Base-by-base conservation (phyloP, 2,113 vertebrate species). In the Ceyx margarethae region DNA sequence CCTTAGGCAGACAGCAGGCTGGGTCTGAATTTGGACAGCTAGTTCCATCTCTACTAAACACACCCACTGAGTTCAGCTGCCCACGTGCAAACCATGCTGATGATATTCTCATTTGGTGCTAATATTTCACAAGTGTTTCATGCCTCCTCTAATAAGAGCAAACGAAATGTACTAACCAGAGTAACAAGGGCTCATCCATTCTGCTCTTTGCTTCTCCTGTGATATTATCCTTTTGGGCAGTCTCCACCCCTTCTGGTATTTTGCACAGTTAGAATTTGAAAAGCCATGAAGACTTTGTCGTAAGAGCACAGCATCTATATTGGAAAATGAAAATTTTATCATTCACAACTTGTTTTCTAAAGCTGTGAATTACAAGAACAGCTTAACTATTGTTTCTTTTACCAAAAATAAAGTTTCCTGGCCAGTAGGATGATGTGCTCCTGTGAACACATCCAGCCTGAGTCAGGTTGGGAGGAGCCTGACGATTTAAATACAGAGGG, bases 81-180 rank as follows among this genome's bases (percentile, higher is more conserved):
- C 97, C 93, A 86, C 85, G 66, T 95, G 86, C 92, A 94, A 95
- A 96, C 93, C 84, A 75, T 89, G 94, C 84, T 96, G 80, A 93
- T 95, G 96, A 87, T 88, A 61, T 96, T 97, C 93, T 92, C 93
- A 81, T 97, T 97, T 97, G 95, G 94, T 97, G 97, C 95, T 97
- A 97, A 96, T 97, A 95, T 81, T 98, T 98, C 98, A 98, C 98
- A 98, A 97, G 97, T 96, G 96, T 98, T 98, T 98, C 98, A 98
- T 98, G 97, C 97, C 43, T 98, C 98, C 98, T 98, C 96, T 96
- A 84, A 90, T 95, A 97, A 91, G 94, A 89, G 42, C 66, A 96
- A 90, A 37, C 26, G 10, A 91, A 95, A 92, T 90, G 78, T 98
- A 97, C 97, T 98, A 98, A 98, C 96, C 94, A 95, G 74, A 97